Conservation (phyloP, 1,140 invertebrate genomes). For the Dendrolimus kikuchii region DNA sequence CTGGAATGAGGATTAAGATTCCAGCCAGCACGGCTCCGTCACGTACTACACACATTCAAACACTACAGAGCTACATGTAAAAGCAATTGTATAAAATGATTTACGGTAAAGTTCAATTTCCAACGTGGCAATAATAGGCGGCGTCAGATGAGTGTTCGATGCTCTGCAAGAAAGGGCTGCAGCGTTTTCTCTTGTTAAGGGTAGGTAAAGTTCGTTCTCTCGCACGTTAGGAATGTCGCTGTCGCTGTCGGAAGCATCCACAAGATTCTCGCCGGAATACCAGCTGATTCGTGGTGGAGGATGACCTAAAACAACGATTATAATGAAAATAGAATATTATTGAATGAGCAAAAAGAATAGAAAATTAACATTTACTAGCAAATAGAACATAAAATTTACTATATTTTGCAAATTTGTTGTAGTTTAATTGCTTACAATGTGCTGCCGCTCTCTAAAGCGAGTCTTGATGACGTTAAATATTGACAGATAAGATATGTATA, state of each 20-base stretch:
- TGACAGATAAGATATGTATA: too few relatives aligned
- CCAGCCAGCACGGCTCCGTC: too few relatives aligned
- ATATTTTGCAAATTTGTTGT: too few relatives aligned
- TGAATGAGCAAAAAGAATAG: too few relatives aligned
- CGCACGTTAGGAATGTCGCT: constrained; percentile 72
- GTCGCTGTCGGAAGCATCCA: constrained; percentile 78
- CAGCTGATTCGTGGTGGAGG: constrained; percentile 78
- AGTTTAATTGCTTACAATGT: too few relatives aligned
- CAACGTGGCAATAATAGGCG: constrained; percentile 62
- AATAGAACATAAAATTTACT: too few relatives aligned
- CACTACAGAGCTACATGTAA: not conserved
- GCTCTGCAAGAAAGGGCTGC: constrained; percentile 77
- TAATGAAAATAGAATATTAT: too few relatives aligned
- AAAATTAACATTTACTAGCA: too few relatives aligned
- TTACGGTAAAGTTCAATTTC: constrained; percentile 61
- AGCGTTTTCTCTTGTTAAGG: constrained; percentile 74
- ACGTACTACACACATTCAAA: too few relatives aligned
- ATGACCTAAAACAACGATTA: constrained; percentile 57
- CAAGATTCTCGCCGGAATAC: constrained; percentile 78
- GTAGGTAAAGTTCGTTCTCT: constrained; percentile 76
- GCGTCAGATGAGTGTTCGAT: constrained; percentile 77
- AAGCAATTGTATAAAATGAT: constrained; percentile 15
- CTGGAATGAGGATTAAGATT: too few relatives aligned
- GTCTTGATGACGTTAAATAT: too few relatives aligned
- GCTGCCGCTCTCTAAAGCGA: too few relatives aligned